Evolutionary conservation across 2,797 vertebrate genomes (phyloP).

Genomic region (Eremophila alpestris): DNA sequence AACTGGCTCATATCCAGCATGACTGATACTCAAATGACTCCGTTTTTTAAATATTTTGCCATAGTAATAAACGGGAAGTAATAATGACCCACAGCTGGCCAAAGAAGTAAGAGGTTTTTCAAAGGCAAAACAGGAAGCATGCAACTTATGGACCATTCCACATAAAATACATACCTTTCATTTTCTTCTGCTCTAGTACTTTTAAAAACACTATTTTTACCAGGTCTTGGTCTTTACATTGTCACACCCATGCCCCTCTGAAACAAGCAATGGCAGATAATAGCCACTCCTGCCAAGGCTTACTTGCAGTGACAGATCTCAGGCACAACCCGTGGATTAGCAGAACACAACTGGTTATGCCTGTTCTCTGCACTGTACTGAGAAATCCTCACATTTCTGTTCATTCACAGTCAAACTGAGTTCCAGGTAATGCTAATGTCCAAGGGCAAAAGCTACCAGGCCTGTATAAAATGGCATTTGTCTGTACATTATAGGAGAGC

Average conservation of each 20-base stretch:
- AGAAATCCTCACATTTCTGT: not conserved
- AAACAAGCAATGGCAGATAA: not conserved
- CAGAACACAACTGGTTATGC: not conserved
- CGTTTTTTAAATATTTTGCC: not conserved
- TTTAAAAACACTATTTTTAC: not conserved
- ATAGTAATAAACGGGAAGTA: not conserved
- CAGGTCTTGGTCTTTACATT: not conserved
- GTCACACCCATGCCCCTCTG: not conserved
- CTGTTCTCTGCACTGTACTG: not conserved
- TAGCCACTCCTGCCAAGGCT: not conserved
- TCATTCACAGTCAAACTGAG: not conserved
- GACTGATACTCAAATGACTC: not conserved
- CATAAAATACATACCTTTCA: not conserved
- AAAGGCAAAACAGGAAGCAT: not conserved
- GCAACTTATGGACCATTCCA: not conserved
- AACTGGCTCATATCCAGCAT: not conserved
- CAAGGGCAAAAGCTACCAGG: not conserved
- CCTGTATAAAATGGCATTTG: not conserved
- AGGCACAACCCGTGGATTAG: not conserved
- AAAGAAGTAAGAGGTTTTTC: not conserved
- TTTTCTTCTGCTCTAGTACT: not conserved
- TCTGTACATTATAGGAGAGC: not conserved
- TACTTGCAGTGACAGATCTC: not conserved
- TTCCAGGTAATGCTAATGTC: not conserved
- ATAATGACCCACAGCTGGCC: not conserved